phyloP scores from a whole-genome alignment of 1,140 invertebrate genomes.

The Drosophila ananassae region DNA sequence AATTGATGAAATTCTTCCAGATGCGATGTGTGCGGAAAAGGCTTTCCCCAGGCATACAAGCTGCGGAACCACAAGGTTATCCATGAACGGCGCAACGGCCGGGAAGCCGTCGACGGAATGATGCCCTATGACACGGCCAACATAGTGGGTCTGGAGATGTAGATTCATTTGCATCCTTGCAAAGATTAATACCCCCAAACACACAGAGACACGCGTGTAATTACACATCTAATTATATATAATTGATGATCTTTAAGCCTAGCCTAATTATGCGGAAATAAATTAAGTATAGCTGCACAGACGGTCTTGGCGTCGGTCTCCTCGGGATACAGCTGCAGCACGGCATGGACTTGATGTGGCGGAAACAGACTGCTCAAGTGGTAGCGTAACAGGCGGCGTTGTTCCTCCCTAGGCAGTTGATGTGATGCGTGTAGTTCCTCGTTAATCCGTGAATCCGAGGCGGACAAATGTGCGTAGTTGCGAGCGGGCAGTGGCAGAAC shows the following conservation, averaged over 20 bases:
- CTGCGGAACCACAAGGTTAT: conserved; percentile 74
- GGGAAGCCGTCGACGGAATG: conserved; percentile 35
- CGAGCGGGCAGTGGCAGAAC: conserved; percentile 84
- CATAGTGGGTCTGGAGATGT: conserved; percentile 61
- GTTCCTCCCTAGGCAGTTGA: conserved; percentile 86
- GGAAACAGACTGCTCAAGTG: conserved; percentile 95
- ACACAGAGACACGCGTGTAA: conserved; percentile 22
- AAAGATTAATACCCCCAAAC: conserved; percentile 6
- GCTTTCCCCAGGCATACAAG: conserved; percentile 75
- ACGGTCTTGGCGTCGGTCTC: conserved; percentile 95
- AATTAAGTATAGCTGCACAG: conserved; percentile 92
- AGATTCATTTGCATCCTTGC: conserved; percentile 15
- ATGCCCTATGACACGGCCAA: conserved; percentile 49
- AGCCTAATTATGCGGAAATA: conserved; percentile 86
- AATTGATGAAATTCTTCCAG: conserved; percentile 18
- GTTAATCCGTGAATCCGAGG: conserved; percentile 89
- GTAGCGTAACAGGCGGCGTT: conserved; percentile 90
- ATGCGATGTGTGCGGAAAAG: conserved; percentile 80
- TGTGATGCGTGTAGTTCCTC: conserved; percentile 84
- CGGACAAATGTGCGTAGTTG: conserved; percentile 72
- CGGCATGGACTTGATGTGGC: conserved; percentile 92
- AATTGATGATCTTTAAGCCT: conserved; percentile 63
- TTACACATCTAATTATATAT: conserved; percentile 54
- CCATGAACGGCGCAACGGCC: conserved; percentile 51
- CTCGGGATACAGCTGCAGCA: conserved; percentile 93